Evolutionary conservation across 35 echinoderm and acorn worm species (phyloP).

Genomic region (Ophioderma brevispina): DNA sequence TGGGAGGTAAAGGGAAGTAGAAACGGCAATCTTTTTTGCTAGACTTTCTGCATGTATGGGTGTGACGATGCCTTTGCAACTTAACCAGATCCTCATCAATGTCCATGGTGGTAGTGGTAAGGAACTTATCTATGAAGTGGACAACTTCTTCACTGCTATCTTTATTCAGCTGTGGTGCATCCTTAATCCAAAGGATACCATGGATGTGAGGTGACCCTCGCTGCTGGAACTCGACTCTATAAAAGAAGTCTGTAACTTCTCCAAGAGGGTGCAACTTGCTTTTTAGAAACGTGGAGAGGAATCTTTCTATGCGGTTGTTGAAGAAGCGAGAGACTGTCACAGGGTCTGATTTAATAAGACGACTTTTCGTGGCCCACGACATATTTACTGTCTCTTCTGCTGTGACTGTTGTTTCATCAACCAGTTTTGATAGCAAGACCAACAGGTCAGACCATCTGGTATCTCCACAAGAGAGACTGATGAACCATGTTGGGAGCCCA

Average conservation of each 20-base stretch:
- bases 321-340: constrained; percentile 83
- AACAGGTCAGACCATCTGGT: constrained; percentile 44
- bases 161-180: constrained; percentile 37
- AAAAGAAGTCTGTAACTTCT: constrained; percentile 65
- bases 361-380: constrained; percentile 58
- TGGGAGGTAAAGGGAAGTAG: not conserved
- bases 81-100: not conserved
- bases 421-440: not conserved
- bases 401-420: not conserved
- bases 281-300: constrained; percentile 49
- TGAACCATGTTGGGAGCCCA: constrained; percentile 69
- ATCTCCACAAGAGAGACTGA: constrained; percentile 28
- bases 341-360: constrained; percentile 45
- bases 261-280: constrained; percentile 33
- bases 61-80: not conserved
- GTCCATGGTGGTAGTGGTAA: not conserved
- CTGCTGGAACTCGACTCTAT: constrained; percentile 67
- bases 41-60: not conserved
- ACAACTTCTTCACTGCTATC: constrained; percentile 40
- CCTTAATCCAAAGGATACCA: constrained; percentile 68
- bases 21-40: not conserved
- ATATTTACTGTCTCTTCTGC: constrained; percentile 8
- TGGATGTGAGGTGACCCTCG: constrained; percentile 57
- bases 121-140: constrained; percentile 45
- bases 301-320: constrained; percentile 50